phyloP scores from a whole-genome alignment of 2,888 invertebrate species.

The Acanthosepion pharaonis region DNA sequence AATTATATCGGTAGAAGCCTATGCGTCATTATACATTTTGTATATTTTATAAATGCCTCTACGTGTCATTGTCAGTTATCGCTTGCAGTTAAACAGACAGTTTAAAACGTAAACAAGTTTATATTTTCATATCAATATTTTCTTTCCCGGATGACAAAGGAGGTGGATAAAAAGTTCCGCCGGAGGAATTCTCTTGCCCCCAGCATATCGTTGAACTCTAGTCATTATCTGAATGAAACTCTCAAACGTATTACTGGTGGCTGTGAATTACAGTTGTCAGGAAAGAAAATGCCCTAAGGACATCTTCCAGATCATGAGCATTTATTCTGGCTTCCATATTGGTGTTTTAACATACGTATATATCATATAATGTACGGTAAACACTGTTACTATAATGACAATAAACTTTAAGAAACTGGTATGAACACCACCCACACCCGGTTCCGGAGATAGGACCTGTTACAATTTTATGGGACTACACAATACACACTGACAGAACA shows the following conservation, averaged over 20 bases:
- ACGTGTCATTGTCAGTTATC: not conserved
- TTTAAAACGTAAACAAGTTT: slow-evolving; percentile 4
- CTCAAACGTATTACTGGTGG: not conserved
- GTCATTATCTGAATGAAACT: not conserved
- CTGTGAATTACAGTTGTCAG: slow-evolving; percentile 23
- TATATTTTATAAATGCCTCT: not conserved
- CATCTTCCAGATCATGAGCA: not conserved
- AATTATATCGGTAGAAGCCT: too few species aligned
- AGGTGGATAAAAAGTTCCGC: not conserved
- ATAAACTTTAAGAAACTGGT: too few species aligned
- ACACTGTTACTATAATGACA: too few species aligned
- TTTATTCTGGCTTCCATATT: too few species aligned
- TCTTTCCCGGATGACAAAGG: not conserved
- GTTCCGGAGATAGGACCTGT: too few species aligned
- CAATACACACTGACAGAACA: too few species aligned
- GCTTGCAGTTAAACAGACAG: not conserved
- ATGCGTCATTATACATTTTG: too few species aligned
- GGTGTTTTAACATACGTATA: too few species aligned
- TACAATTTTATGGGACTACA: too few species aligned
- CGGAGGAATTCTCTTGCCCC: not conserved
- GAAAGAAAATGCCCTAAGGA: not conserved
- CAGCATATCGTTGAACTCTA: not conserved
- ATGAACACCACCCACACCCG: too few species aligned
- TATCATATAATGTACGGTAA: too few species aligned
- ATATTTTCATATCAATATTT: not conserved